Percentiles rank a stretch among this genome's conserved stretches.
Conservation (phyloP, 2,888 invertebrate species). For the Ormyrus thymus region DNA sequence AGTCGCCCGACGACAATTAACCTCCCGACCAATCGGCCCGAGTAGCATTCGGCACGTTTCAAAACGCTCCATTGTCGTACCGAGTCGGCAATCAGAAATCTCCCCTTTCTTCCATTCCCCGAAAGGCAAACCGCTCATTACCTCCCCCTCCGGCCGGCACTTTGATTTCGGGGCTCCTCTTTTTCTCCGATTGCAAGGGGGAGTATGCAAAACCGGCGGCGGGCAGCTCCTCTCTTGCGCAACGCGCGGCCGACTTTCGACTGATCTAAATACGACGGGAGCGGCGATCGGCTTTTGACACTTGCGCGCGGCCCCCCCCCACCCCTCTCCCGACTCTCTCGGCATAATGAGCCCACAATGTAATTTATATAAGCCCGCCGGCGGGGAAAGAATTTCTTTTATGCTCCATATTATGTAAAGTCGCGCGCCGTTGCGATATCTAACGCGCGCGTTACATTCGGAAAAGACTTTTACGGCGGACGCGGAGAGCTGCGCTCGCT, state of each 20-base stretch:
- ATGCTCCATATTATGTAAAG: constrained; percentile 22
- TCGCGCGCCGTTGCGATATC: background rate
- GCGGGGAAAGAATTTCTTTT: background rate
- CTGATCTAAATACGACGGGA: constrained; percentile 40
- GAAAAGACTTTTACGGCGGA: background rate
- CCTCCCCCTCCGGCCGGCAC: too few relatives aligned
- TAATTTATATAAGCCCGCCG: constrained; percentile 28
- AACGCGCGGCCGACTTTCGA: constrained; percentile 40
- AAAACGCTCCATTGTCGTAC: too few relatives aligned
- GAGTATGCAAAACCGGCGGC: background rate
- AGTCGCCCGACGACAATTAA: too few relatives aligned
- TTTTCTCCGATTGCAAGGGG: background rate
- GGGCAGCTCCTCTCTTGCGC: background rate
- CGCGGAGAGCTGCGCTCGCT: too few relatives aligned
- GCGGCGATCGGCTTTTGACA: constrained; percentile 30
- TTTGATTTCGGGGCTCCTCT: too few relatives aligned
- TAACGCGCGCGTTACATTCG: constrained; percentile 5
- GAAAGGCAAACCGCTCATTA: too few relatives aligned
- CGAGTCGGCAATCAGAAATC: too few relatives aligned
- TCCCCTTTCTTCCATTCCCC: too few relatives aligned
- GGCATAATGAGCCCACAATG: constrained; percentile 9
- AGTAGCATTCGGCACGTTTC: too few relatives aligned
- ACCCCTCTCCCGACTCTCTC: background rate
- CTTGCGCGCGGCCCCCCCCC: background rate
- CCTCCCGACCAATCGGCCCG: too few relatives aligned